These are phyloP conservation scores for Cardinalis cardinalis DNA, from an alignment of 2,113 vertebrate species.

Conservation along the genomic window DNA sequence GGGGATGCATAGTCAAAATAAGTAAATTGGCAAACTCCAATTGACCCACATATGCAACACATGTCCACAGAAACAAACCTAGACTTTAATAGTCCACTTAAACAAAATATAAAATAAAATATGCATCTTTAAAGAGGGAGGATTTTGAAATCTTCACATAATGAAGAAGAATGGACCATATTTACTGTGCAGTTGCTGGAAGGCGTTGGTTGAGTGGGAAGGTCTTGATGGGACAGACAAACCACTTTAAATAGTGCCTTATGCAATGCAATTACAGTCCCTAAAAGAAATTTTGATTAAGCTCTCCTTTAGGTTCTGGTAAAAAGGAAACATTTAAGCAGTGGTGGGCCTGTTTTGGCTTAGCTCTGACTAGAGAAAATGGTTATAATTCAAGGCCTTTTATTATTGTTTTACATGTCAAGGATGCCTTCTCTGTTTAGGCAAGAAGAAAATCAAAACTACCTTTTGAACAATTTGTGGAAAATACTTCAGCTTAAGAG, in stretches of 20 bases:
- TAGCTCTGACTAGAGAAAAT: background rate
- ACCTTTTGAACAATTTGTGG: background rate
- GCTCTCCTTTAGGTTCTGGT: background rate
- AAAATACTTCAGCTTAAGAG: background rate
- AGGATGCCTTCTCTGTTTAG: background rate
- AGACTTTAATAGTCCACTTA: background rate
- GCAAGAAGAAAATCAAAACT: background rate
- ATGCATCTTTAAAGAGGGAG: background rate
- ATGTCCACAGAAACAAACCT: background rate
- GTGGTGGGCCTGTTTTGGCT: background rate
- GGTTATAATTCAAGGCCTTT: background rate
- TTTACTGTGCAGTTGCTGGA: background rate
- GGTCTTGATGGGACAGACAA: background rate
- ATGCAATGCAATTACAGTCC: background rate
- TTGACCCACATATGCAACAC: background rate
- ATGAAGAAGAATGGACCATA: background rate
- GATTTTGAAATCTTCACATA: background rate
- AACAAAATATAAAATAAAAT: background rate
- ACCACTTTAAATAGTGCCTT: background rate
- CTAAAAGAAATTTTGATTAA: background rate
- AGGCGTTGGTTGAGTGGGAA: background rate
- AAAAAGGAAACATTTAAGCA: background rate
- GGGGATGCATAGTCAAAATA: background rate
- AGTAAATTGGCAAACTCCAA: background rate
- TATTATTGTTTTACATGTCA: background rate